Evolutionary conservation across 2,797 vertebrate species (phyloP), one percentile per base, ranked within the genome.

Genomic region (Thunnus albacares): DNA sequence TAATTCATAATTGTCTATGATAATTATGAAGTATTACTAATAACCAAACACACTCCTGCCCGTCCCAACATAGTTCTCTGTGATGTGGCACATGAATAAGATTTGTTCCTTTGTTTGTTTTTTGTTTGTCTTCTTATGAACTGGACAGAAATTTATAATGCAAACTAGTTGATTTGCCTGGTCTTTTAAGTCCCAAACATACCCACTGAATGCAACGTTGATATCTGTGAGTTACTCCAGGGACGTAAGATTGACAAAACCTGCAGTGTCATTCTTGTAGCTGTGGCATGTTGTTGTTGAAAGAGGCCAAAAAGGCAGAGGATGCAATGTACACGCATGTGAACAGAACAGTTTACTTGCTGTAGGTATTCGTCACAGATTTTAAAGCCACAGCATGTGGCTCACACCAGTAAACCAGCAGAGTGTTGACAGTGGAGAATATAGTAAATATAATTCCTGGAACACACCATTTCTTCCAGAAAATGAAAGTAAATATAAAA

Each of bases 371-470:
- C 60, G 45, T 61, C 33, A 41, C 59, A 38, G 28, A 60, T 43
- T 66, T 77, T 77, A 62, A 78, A 84, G 47, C 60, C 26, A 10
- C 59, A 14, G 6, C 59, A 18, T 22, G 26, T 26, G 76, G 53
- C 59, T 63, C 69, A 75, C 20, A 43, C 62, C 57, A 35, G 41
- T 10, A 62, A 66, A 66, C 30, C 47, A 35, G 53, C 43, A 30
- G 60, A 65, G 28, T 43, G 68, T 71, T 38, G 9, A 76, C 45
- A 14, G 20, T 41, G 15, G 53, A 69, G 55, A 55, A 69, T 22
- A 70, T 28, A 60, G 55, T 51, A 70, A 82, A 77, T 76, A 68
- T 33, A 70, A 70, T 69, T 79, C 77, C 35, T 51, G 43, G 45
- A 84, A 68, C 8, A 47, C 47, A 55, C n/a, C 59, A n/a, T 18